Base-by-base conservation (phyloP, 2,113 vertebrate genomes). In the Psophia crepitans region DNA sequence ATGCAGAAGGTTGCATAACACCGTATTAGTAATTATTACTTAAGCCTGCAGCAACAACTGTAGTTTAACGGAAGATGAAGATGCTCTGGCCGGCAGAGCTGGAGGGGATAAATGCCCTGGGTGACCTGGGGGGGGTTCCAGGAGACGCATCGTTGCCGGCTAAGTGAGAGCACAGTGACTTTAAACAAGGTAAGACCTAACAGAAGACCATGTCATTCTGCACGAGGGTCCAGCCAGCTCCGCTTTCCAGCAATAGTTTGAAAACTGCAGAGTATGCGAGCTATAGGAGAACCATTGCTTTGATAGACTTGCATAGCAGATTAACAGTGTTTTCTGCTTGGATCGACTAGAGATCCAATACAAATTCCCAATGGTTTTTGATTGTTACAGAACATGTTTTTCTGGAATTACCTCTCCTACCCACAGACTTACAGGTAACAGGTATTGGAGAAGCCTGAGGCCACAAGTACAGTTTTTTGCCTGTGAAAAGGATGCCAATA, bases 201-300 rank as follows among this genome's bases (percentile, higher is more conserved):
- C 6, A 11, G 23, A 58, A 65, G 9, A 12, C 10, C 0, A 0
- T 14, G 26, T 23, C 48, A 32, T 53, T 37, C 70, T n/a, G 12
- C 21, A 20, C 2, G 3, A 49, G 26, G 10, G 63, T 16, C 39
- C 33, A 41, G 11, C 32, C 23, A 43, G 33, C 33, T 33, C 71
- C 1, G 3, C 23, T 27, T 61, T 17, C 44, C 28, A 15, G 5
- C 30, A 30, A 0, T 33, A 32, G 21, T 84, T 39, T 71, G 39
- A 80, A 80, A 71, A 26, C 33, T 14, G 10, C 20, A n/a, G 8
- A 33, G 8, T 28, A 39, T 33, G 70, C 60, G 69, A 85, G 51
- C 9, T 46, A 9, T 4, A 48, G 1, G 18, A 69, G 15, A 9
- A 41, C 13, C 10, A 8, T 3, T 57, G 44, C 18, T 57, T 82